These are phyloP conservation scores for Dromococcyx pavoninus DNA, from an alignment of 2,797 vertebrate species.

Conservation along the genomic window DNA sequence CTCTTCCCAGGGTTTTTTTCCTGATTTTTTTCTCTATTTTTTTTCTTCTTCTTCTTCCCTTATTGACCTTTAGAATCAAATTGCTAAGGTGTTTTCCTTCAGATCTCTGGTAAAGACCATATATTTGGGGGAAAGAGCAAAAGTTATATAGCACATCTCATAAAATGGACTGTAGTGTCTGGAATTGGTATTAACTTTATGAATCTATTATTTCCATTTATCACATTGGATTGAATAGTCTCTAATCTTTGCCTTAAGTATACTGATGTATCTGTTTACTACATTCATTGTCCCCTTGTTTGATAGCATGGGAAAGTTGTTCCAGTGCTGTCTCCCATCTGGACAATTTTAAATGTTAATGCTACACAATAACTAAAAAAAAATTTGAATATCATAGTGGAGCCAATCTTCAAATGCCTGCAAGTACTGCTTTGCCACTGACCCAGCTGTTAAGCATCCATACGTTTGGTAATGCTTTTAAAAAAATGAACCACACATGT, in stretches of 20 bases:
- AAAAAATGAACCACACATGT: rapidly evolving
- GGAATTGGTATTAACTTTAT: neutral
- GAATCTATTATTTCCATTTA: slow-evolving; percentile 12
- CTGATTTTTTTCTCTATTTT: neutral
- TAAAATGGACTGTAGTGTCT: neutral
- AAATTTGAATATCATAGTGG: neutral
- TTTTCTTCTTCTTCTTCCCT: neutral
- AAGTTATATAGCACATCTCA: neutral
- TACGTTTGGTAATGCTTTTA: neutral
- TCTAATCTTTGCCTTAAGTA: neutral
- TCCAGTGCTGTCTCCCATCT: neutral
- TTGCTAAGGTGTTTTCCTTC: neutral
- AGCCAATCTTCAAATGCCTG: neutral
- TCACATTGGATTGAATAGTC: neutral
- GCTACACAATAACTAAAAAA: neutral
- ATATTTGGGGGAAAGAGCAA: neutral
- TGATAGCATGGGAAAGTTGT: neutral
- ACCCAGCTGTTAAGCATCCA: neutral
- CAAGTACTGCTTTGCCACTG: neutral
- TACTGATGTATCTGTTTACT: neutral
- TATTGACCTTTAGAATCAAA: slow-evolving; percentile 26
- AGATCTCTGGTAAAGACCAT: neutral
- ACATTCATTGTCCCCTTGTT: neutral
- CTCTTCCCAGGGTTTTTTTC: neutral
- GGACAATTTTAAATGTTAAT: neutral